These are phyloP conservation scores for Habropoda laboriosa DNA, from an alignment of 1,140 invertebrate species.

Conservation along the genomic window DNA sequence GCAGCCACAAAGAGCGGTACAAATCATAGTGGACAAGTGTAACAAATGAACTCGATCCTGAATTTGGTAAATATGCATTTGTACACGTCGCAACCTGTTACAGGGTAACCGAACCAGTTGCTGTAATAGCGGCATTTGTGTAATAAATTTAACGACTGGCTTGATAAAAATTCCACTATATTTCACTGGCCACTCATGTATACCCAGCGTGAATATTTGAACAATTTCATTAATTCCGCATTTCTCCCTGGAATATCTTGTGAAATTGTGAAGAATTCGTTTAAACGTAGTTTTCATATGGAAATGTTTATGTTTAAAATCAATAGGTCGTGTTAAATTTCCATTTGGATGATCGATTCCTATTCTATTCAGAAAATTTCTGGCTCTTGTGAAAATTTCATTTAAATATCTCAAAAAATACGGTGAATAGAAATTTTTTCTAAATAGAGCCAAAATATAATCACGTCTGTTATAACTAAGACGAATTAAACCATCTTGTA, in stretches of 20 bases:
- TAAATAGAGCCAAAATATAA: no score
- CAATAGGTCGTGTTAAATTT: no score
- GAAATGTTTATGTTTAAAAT: no score
- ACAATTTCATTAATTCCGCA: not conserved
- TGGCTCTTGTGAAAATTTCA: no score
- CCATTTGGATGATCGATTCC: no score
- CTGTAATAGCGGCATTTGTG: not conserved
- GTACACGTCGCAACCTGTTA: not conserved
- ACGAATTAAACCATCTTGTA: no score
- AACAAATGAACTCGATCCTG: conserved; percentile 6
- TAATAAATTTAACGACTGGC: not conserved
- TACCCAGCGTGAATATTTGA: not conserved
- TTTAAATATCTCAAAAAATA: no score
- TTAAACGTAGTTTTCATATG: no score
- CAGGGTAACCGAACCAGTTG: not conserved
- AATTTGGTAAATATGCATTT: conserved; percentile 22
- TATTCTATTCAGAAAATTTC: no score
- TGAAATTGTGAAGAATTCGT: no score
- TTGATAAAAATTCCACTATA: not conserved
- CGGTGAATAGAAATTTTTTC: no score
- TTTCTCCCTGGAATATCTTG: not conserved
- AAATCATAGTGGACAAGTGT: not conserved
- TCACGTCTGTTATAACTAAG: no score
- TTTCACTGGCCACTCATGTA: not conserved
- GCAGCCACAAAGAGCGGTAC: not conserved